Evolutionary conservation across 2,797 vertebrate genomes (phyloP).

Genomic region (Argentina silus): DNA sequence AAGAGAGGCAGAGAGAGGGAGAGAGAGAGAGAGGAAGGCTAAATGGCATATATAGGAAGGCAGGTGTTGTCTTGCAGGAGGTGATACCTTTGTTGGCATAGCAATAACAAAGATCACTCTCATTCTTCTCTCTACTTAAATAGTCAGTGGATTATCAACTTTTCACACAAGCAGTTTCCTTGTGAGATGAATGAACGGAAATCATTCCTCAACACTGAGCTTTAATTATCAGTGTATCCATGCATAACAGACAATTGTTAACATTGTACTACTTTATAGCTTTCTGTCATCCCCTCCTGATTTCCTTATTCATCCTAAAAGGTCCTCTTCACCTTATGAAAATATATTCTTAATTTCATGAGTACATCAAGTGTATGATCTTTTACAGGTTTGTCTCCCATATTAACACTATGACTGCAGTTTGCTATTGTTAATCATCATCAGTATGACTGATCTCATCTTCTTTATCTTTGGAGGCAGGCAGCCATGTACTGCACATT

Average conservation of each 20-base stretch:
- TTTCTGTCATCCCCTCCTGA: background rate
- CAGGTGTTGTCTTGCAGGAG: background rate
- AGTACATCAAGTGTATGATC: no score
- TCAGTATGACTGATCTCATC: no score
- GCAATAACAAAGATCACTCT: background rate
- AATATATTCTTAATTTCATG: no score
- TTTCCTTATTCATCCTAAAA: background rate
- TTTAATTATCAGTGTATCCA: background rate
- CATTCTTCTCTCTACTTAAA: background rate
- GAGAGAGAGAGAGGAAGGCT: no score
- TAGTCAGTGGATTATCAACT: background rate
- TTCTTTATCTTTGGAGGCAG: no score
- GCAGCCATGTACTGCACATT: background rate
- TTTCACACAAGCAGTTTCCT: background rate
- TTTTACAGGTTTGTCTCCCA: no score
- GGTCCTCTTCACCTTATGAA: background rate
- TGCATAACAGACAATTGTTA: background rate
- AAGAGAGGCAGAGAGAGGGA: no score
- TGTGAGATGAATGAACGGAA: background rate
- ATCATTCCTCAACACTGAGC: background rate
- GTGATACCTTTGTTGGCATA: background rate
- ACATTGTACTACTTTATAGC: background rate
- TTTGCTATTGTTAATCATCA: no score
- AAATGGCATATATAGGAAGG: background rate
- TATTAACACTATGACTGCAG: no score